Evolutionary conservation across 53 echinoderm and acorn worm species (phyloP).

Genomic region (Glandiceps talaboti): DNA sequence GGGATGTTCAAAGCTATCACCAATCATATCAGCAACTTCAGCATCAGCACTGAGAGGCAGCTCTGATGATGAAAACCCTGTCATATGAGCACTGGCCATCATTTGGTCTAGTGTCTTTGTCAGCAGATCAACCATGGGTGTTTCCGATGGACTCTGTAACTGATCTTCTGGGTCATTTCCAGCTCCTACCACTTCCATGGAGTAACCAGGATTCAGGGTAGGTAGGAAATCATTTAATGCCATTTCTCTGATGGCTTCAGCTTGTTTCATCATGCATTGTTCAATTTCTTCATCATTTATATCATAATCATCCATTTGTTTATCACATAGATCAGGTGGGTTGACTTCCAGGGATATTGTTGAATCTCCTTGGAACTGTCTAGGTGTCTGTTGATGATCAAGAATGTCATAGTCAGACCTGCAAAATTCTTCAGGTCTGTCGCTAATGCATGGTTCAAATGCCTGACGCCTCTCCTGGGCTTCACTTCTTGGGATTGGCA

Average conservation of each 20-base stretch:
- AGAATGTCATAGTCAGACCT: not conserved
- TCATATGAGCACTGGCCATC: not conserved
- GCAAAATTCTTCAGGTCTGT: not conserved
- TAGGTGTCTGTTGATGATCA: not conserved
- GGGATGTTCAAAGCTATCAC: not conserved
- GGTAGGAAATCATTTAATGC: not conserved
- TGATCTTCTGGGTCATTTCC: conserved; percentile 9
- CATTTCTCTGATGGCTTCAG: not conserved
- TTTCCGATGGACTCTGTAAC: conserved; percentile 7
- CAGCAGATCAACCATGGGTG: not conserved
- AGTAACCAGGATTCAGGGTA: not conserved
- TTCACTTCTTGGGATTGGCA: not conserved
- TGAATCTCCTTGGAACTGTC: not conserved
- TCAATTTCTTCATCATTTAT: not conserved
- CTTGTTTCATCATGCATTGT: not conserved
- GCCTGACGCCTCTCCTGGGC: not conserved
- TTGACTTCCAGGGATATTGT: not conserved
- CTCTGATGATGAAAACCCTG: not conserved
- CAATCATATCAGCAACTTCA: not conserved
- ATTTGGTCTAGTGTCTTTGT: not conserved
- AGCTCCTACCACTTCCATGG: conserved; percentile 2
- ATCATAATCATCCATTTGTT: not conserved
- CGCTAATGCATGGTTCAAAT: not conserved
- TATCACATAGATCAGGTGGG: not conserved
- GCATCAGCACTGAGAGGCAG: not conserved